These are phyloP conservation scores for Dromas ardeola DNA, from an alignment of 2,113 vertebrate genomes.

Conservation along the genomic window DNA sequence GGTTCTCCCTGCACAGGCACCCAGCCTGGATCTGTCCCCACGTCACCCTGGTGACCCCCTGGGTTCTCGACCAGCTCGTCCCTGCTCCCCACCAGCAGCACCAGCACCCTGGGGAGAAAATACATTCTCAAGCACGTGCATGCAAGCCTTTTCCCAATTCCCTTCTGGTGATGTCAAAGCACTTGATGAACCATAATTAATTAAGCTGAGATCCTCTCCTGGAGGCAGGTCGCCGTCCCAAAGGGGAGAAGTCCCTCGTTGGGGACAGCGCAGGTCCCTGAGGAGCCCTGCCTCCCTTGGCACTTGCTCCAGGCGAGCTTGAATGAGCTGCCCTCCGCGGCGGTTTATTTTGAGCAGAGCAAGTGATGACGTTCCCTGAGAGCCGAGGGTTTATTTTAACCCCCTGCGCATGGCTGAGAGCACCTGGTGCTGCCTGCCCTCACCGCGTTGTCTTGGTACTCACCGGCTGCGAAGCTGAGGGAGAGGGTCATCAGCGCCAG, in stretches of 20 bases:
- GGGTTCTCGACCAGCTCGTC: not conserved
- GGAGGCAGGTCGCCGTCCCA: rapidly evolving
- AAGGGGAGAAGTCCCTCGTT: not conserved
- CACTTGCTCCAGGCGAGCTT: not conserved
- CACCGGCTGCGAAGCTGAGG: not conserved
- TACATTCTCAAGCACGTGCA: rapidly evolving
- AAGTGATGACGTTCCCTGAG: rapidly evolving
- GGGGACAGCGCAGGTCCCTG: not conserved
- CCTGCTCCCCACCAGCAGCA: not conserved
- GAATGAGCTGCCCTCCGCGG: not conserved
- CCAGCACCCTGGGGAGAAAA: not conserved
- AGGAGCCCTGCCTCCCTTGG: not conserved
- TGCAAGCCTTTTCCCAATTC: not conserved
- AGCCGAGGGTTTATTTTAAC: not conserved
- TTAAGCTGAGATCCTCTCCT: not conserved
- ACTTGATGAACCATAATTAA: not conserved
- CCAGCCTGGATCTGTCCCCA: not conserved
- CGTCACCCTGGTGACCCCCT: not conserved
- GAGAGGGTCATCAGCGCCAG: not conserved
- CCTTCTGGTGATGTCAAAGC: not conserved
- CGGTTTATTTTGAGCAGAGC: not conserved
- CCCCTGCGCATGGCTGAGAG: rapidly evolving
- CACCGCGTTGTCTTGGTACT: rapidly evolving
- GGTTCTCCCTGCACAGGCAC: not conserved
- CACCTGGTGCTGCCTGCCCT: rapidly evolving